These are phyloP conservation scores for Phoxinus dragarum DNA, from an alignment of 2,797 vertebrate species.

Conservation along the genomic window DNA sequence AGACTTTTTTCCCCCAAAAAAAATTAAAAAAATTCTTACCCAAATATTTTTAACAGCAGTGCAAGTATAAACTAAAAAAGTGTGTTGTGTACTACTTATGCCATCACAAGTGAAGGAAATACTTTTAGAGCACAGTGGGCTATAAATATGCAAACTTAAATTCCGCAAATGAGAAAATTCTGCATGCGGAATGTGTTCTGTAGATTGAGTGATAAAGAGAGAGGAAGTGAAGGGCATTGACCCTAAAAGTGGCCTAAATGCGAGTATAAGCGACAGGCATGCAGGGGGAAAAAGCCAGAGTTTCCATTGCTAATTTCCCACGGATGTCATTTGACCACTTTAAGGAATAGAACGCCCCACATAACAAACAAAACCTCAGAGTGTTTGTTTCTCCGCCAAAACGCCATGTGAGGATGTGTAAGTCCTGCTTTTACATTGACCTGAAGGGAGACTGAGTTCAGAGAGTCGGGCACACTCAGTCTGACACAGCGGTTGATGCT, in stretches of 20 bases:
- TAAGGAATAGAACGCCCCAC: conserved; percentile 58
- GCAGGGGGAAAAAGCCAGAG: conserved; percentile 52
- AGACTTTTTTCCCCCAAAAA: no score
- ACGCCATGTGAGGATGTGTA: conserved; percentile 11
- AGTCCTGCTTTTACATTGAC: conserved; percentile 20
- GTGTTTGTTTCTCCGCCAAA: conserved; percentile 50
- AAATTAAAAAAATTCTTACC: not conserved
- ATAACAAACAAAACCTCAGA: conserved; percentile 52
- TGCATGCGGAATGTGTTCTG: not conserved
- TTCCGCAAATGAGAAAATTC: not conserved
- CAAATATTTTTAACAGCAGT: not conserved
- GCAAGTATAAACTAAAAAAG: not conserved
- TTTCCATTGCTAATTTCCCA: conserved; percentile 76
- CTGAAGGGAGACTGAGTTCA: not conserved
- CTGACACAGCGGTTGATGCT: not conserved
- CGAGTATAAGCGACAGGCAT: conserved; percentile 28
- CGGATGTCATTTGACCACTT: conserved; percentile 64
- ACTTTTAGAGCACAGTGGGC: not conserved
- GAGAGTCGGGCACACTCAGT: not conserved
- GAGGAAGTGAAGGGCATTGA: conserved; percentile 38
- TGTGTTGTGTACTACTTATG: not conserved
- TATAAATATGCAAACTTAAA: not conserved
- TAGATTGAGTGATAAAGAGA: conserved; percentile 27
- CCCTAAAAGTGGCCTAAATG: conserved; percentile 6
- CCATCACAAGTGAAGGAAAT: not conserved